Evolutionary conservation across 2,888 invertebrate genomes (phyloP).

Genomic region (Onchidella celtica): DNA sequence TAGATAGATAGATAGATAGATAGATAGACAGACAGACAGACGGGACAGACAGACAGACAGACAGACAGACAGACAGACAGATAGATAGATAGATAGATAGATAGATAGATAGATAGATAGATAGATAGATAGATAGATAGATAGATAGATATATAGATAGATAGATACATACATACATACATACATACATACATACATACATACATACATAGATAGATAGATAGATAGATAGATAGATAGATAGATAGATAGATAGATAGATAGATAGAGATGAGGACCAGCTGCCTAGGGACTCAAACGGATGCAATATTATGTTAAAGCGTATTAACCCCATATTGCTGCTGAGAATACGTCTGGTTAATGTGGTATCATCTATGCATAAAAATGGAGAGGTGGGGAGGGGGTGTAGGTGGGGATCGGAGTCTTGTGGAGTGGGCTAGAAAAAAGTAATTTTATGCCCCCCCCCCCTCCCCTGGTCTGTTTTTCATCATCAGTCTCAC

Average conservation of each 20-base stretch:
- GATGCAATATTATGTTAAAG: background rate
- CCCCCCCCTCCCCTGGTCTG: too few species aligned
- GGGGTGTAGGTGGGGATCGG: too few species aligned
- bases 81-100: background rate
- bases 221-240: background rate
- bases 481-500: too few species aligned
- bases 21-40: background rate
- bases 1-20: background rate
- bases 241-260: background rate
- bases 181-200: background rate
- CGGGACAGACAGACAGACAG: background rate
- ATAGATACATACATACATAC: background rate
- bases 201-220: background rate
- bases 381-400: too few species aligned
- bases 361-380: too few species aligned
- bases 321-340: too few species aligned
- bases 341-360: too few species aligned
- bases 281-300: background rate
- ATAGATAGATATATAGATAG: too few species aligned
- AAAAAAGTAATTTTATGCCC: too few species aligned
- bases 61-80: background rate
- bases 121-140: background rate
- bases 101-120: background rate
- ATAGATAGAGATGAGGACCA: background rate
- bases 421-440: too few species aligned